phyloP scores from a whole-genome alignment of 1,140 invertebrate species.

The Pomacea maculata region DNA sequence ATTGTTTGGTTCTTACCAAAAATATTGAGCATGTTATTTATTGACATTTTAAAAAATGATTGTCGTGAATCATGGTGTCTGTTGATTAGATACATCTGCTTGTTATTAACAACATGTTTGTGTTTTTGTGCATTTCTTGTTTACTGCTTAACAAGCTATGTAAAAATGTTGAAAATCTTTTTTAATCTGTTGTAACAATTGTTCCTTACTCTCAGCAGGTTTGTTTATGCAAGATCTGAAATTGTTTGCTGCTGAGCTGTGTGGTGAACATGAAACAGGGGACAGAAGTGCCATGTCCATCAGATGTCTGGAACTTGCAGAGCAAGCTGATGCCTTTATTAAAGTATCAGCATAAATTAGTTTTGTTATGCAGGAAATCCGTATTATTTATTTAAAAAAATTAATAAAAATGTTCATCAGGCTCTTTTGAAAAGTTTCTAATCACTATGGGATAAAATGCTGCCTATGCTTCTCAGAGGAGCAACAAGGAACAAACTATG shows the following conservation, averaged over 20 bases:
- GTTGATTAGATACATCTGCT: too few species aligned
- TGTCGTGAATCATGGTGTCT: too few species aligned
- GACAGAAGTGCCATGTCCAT: slow-evolving; percentile 5
- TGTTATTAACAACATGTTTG: too few species aligned
- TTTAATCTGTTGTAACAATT: too few species aligned
- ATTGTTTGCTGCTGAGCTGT: slow-evolving; percentile 8
- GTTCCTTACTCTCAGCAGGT: neutral
- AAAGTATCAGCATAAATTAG: too few species aligned
- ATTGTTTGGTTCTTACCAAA: too few species aligned
- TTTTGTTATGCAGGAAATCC: neutral
- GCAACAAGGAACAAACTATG: neutral
- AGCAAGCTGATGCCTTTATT: slow-evolving; percentile 9
- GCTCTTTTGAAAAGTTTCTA: neutral
- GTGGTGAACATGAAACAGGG: neutral
- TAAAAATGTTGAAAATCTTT: too few species aligned
- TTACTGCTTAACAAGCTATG: too few species aligned
- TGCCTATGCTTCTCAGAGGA: too few species aligned
- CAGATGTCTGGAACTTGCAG: slow-evolving; percentile 15
- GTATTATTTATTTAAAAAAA: neutral
- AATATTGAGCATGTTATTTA: too few species aligned
- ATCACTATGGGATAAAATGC: neutral
- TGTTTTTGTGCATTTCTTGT: too few species aligned
- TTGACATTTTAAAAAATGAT: too few species aligned
- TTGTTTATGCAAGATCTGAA: slow-evolving; percentile 20
- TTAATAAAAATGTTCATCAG: neutral